phyloP scores from a whole-genome alignment of 2,113 vertebrate species.

The Potamarius usumacintae region DNA sequence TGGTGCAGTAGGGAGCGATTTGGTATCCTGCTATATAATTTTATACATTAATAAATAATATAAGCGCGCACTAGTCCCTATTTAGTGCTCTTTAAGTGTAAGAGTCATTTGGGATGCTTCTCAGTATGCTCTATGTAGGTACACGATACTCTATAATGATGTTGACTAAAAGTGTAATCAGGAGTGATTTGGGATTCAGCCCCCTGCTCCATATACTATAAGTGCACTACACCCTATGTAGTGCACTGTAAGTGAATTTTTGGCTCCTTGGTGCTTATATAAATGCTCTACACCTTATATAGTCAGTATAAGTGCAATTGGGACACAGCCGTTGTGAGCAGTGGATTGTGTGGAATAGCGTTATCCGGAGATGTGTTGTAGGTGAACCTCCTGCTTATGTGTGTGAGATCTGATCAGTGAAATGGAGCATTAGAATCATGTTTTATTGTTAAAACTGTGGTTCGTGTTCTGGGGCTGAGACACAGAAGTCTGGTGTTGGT shows the following conservation, averaged over 20 bases:
- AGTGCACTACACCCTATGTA: neutral
- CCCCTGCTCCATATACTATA: neutral
- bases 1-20: too few species aligned
- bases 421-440: neutral
- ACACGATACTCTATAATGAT: too few species aligned
- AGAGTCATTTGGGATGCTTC: too few species aligned
- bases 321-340: neutral
- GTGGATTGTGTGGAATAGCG: neutral
- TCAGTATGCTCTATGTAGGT: too few species aligned
- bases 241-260: neutral
- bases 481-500: neutral
- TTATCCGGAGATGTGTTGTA: neutral
- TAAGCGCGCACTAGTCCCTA: too few species aligned
- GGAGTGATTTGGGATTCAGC: too few species aligned
- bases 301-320: neutral
- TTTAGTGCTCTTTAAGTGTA: too few species aligned
- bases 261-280: neutral
- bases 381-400: neutral
- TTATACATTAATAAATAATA: too few species aligned
- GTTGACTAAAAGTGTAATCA: too few species aligned
- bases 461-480: neutral
- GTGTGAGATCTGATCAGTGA: neutral
- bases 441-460: neutral
- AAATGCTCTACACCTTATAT: neutral
- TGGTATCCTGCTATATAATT: too few species aligned